These are phyloP conservation scores for Drosophila phalerata DNA, from an alignment of 2,888 invertebrate genomes.

Conservation along the genomic window DNA sequence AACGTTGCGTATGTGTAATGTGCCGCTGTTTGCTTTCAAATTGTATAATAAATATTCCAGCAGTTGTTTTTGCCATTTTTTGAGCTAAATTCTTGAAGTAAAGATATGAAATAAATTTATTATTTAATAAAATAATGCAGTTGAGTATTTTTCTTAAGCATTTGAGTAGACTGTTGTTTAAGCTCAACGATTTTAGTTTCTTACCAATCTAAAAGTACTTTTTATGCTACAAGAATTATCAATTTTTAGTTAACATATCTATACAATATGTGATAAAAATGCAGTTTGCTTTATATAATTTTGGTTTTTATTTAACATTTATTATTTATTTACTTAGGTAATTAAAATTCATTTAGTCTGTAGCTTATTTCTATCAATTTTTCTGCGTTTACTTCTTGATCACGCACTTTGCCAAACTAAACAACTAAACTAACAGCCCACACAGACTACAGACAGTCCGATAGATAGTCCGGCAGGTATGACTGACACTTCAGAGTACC, in stretches of 20 bases:
- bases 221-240: no score
- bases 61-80: not conserved
- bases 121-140: not conserved
- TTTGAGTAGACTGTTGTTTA: no score
- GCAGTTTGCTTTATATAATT: no score
- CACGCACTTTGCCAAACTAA: constrained; percentile 46
- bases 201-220: no score
- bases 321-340: no score
- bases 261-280: no score
- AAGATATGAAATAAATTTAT: not conserved
- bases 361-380: constrained; percentile 7
- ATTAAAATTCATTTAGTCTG: constrained; percentile 1
- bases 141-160: not conserved
- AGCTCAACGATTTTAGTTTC: no score
- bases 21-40: not conserved
- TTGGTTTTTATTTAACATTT: no score
- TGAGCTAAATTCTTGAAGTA: not conserved
- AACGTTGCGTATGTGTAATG: constrained; percentile 39
- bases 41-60: constrained; percentile 1
- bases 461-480: constrained; percentile 9
- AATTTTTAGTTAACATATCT: no score
- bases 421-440: constrained; percentile 24
- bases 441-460: constrained; percentile 6
- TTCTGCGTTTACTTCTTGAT: constrained; percentile 18
- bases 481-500: constrained; percentile 31